Conservation (phyloP, 2,888 invertebrate genomes). For the Macropis europaea region DNA sequence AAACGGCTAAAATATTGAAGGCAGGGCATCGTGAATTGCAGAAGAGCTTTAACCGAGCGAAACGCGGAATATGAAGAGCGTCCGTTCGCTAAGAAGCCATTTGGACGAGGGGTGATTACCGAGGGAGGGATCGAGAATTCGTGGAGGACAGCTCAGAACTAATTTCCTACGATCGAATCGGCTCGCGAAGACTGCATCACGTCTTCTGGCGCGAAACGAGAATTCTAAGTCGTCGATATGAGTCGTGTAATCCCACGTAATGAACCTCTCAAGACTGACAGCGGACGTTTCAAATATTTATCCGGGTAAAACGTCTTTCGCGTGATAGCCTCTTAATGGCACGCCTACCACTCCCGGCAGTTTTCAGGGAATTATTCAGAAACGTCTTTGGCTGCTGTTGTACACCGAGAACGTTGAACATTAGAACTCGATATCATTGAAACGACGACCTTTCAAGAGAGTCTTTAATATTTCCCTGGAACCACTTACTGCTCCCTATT, state of each 20-base stretch:
- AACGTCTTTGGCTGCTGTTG: conserved; percentile 46
- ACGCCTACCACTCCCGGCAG: conserved; percentile 35
- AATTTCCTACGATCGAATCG: conserved; percentile 70
- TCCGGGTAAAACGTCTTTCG: conserved; percentile 66
- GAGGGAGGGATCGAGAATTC: conserved; percentile 22
- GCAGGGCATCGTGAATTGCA: too few relatives aligned
- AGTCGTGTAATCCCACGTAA: conserved; percentile 75
- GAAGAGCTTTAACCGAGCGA: too few relatives aligned
- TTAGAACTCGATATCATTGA: conserved; percentile 21
- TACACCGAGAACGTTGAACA: conserved; percentile 27
- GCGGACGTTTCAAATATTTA: conserved; percentile 73
- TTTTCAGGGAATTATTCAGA: conserved; percentile 56
- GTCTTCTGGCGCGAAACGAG: conserved; percentile 63
- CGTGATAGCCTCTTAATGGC: conserved; percentile 58
- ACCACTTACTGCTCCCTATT: background rate
- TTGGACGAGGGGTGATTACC: conserved; percentile 12
- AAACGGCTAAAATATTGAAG: too few relatives aligned
- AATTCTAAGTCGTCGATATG: conserved; percentile 76
- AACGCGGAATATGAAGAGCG: background rate
- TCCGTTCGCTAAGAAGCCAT: conserved; percentile 7
- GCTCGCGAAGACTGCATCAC: conserved; percentile 69
- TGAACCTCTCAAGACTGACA: conserved; percentile 74
- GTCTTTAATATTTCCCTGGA: conserved; percentile 16
- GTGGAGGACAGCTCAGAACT: conserved; percentile 60
- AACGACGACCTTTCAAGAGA: conserved; percentile 13